Evolutionary conservation across 2,113 vertebrate species (phyloP), one percentile per base, ranked within the genome.

Genomic region (Scomber colias): DNA sequence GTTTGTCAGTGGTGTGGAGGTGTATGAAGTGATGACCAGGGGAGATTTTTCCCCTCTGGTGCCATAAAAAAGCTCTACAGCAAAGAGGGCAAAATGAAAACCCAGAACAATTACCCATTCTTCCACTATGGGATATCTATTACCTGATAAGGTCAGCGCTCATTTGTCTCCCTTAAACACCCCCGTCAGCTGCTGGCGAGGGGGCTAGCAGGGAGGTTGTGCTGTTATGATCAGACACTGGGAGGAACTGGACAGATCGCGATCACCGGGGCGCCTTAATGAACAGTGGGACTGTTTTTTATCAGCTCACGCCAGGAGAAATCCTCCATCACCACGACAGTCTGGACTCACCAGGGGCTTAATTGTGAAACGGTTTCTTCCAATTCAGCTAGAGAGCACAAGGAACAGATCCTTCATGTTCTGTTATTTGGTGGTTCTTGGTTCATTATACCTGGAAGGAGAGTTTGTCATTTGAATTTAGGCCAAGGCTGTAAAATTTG

Each of bases 131-230:
- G 67, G 74, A 87, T 60, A 90, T 92, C 81, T 86, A 81, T 91
- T 89, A 83, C 75, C 75, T 70, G 85, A 92, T 94, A 87, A 83
- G 81, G 76, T 81, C 71, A 44, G 57, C 0, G 19, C 54, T 81
- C 87, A 86, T 93, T 88, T 56, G 66, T 92, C 85, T 92, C 81
- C 66, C 75, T 91, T 91, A 90, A 87, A 89, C 68, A 80, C 57
- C 75, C 75, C 77, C 55, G 76, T 84, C 83, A 88, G 81, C 71
- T 81, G 82, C 75, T 84, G 82, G 83, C 60, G 56, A 84, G 75
- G 12, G 1, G 21, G 70, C 48, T 27, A 74, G 68, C 79, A 55
- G 55, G 27, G 67, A 77, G 79, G 66, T 71, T 73, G 81, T 63
- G 68, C 48, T 63, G 61, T 35, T 69, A 51, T 71, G 66, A 79